Evolutionary conservation across 1,140 invertebrate species (phyloP), one percentile per base, ranked within the genome.

Genomic region (Hestina assimilis): DNA sequence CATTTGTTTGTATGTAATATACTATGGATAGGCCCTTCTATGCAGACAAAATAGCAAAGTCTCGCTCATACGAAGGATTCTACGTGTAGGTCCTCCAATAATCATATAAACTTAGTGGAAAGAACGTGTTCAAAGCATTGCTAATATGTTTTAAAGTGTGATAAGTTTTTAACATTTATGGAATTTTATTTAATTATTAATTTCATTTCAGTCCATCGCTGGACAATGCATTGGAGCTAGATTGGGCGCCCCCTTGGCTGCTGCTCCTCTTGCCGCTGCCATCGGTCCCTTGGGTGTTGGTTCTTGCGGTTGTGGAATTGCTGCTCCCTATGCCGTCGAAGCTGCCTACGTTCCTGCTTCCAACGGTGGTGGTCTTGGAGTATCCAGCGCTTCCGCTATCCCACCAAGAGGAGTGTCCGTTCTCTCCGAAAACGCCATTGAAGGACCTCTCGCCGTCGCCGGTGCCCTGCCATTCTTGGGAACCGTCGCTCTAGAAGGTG

Each of bases 171-270:
- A 26, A 14, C 21, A 11, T 48, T 29, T 26, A 26, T 19, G 2
- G 4, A 6, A 31, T 7, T 43, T 23, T 20, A 40, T 28, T 7
- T 28, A 4, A 1, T 43, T 56, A 40, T 24, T 53, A 3, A 26
- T 42, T 33, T 8, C 3, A 23, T 28, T 54, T 4, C 21, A 62
- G 54, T 21, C 45, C 12, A 66, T 60, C 24, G 38, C 57, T 14
- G 57, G 47, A 9, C 53, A 51, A 40, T 57, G 54, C 26, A 29
- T 48, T 8, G 52, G 38, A 23, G 28, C 50, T 23, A 6, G 53
- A 38, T 31, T 50, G 26, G 1, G 38, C 19, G 11, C 20, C 3
- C 40, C 40, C 17, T 11, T 23, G 0, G 21, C 40, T 42, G 41
- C 17, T 11, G 26, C 2, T 57, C 33, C 45, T 14, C 40, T 26